A percentile compares a stretch with the other conserved stretches of the same genome.
phyloP scores from a whole-genome alignment of 1,140 invertebrate species.

The Aethina tumida region DNA sequence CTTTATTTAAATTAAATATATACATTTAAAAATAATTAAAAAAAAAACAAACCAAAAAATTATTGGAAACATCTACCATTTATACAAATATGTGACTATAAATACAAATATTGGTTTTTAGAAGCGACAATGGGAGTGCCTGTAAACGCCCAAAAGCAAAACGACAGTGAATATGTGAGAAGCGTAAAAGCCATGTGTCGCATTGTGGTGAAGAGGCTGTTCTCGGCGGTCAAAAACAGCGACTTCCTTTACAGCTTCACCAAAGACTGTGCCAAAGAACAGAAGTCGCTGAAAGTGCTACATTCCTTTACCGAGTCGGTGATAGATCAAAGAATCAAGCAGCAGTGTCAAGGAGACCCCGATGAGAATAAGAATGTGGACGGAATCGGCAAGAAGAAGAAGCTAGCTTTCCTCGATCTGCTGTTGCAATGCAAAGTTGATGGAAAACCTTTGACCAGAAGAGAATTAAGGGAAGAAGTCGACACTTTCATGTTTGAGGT shows the following conservation, averaged over 20 bases:
- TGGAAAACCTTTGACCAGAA: constrained; percentile 45
- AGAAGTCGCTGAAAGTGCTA: constrained; percentile 44
- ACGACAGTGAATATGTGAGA: constrained; percentile 60
- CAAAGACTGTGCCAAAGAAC: constrained; percentile 28
- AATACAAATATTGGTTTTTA: constrained; percentile 12
- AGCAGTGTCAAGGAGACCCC: constrained; percentile 8
- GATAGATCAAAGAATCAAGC: constrained; percentile 35
- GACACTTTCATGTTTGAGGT: constrained; percentile 73
- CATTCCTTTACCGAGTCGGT: constrained; percentile 58
- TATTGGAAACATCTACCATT: constrained; percentile 3
- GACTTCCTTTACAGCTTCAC: constrained; percentile 16
- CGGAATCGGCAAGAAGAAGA: constrained; percentile 42
- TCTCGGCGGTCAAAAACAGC: constrained; percentile 29
- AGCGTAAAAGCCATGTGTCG: constrained; percentile 49
- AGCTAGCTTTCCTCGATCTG: constrained; percentile 67
- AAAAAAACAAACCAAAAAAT: constrained; percentile 7
- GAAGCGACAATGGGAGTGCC: constrained; percentile 61
- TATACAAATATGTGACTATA: neutral
- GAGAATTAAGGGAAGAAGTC: constrained; percentile 61
- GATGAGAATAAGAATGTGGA: constrained; percentile 4
- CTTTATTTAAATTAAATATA: neutral
- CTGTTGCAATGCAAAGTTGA: constrained; percentile 51
- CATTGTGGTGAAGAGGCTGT: constrained; percentile 33
- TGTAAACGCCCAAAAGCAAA: constrained; percentile 57
- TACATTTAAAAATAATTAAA: constrained; percentile 4